Percentiles rank a stretch among this genome's conserved stretches.
Conservation (phyloP, 2,113 vertebrate species). For the Microcebus ravelobensis region DNA sequence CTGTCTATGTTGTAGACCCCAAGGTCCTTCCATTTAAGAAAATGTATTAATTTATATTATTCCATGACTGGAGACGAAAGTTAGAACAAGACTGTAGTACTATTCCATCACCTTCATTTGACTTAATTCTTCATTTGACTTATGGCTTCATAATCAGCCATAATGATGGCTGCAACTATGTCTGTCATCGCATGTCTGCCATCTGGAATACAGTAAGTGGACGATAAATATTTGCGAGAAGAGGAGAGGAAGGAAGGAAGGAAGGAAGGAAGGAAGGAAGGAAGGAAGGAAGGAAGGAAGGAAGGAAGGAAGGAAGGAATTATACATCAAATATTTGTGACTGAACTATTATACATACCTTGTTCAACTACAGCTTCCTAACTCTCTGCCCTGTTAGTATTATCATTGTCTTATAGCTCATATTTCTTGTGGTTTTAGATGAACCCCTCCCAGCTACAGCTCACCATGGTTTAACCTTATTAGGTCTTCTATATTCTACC, state of each 20-base stretch:
- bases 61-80: background rate
- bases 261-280: accelerated
- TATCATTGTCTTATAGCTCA: background rate
- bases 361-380: background rate
- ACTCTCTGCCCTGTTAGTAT: background rate
- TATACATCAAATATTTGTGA: background rate
- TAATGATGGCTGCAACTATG: background rate
- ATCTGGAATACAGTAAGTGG: background rate
- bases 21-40: background rate
- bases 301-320: background rate
- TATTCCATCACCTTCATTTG: background rate
- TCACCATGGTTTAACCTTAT: background rate
- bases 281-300: accelerated
- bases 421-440: background rate
- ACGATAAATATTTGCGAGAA: background rate
- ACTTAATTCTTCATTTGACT: background rate
- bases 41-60: background rate
- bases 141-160: no score
- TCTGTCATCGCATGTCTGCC: background rate
- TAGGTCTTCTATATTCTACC: background rate
- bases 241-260: background rate
- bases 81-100: background rate
- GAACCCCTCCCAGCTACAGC: background rate
- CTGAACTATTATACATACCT: background rate
- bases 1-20: background rate